Base-by-base conservation (phyloP, 2,888 invertebrate genomes). In the Ophioninae sp. region DNA sequence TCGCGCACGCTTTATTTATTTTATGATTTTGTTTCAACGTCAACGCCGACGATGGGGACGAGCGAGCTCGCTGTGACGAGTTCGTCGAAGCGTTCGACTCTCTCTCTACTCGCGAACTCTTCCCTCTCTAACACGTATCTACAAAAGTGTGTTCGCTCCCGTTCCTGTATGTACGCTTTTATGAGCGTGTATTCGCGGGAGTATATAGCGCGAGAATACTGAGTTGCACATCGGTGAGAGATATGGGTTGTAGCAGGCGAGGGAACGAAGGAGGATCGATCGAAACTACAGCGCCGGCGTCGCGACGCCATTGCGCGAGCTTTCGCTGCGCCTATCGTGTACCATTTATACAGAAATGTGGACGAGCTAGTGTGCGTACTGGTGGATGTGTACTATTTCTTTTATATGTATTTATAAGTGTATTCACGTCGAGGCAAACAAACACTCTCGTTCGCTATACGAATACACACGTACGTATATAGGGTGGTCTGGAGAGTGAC, bases 251-350 rank as follows among this genome's bases (percentile, higher is more conserved):
- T 62, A 41, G 62, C 21, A 20, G 39, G 59, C 67, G 64, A 73
- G 83, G 68, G 74, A 81, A 81, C 74, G 81, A 69, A 83, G 75
- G 83, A 79, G 87, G 88, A 93, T 92, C 90, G 92, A 92, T 93
- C 90, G 90, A 84, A 81, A 69, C 23, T 69, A 89, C 82, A 90
- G 92, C 92, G 92, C 92, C 91, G 92, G 91, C 92, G 92, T 91
- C 89, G 89, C 88, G 88, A 89, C 89, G 89, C 87, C 88, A 87
- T 85, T 85, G 87, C 88, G 84, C 82, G 78, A 85, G 85, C 80
- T 79, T 84, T 81, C 37, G 74, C 84, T 81, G 84, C 84, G 84
- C 81, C 79, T 79, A 57, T 65, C 69, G 44, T 21, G 61, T 50
- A 44, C 37, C 30, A 7, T 67, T n/a, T 23, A 69, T 21, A 44